Conservation (phyloP, 1,140 invertebrate species). For the Mactra quadrangularis region DNA sequence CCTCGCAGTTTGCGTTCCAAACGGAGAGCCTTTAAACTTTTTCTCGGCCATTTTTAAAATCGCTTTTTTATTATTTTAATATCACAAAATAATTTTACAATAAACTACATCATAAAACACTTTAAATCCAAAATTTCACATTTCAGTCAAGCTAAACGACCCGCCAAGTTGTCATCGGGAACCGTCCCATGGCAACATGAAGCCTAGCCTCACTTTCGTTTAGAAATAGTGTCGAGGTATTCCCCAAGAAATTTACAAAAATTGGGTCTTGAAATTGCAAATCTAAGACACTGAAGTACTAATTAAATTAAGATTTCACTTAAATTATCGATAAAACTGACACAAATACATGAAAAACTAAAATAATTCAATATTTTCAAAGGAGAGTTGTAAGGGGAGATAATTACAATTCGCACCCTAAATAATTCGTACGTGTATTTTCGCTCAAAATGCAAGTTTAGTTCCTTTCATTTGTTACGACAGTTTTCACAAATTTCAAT, state of each 20-base stretch:
- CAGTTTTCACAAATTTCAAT: no score
- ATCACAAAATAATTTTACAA: no score
- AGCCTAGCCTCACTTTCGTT: slow-evolving; percentile 35
- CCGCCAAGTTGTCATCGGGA: slow-evolving; percentile 68
- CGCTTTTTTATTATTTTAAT: background rate
- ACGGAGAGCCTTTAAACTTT: slow-evolving; percentile 79
- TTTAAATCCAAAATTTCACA: background rate
- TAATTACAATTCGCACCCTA: background rate
- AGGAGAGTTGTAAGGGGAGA: background rate
- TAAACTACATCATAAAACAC: background rate
- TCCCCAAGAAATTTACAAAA: background rate
- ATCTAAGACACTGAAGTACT: no score
- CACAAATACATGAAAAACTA: background rate
- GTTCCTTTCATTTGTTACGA: no score
- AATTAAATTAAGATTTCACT: no score
- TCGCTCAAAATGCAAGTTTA: no score
- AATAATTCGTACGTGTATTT: background rate
- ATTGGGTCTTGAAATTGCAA: no score
- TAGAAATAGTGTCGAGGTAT: background rate
- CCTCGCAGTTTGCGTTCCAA: slow-evolving; percentile 81
- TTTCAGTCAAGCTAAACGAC: slow-evolving; percentile 6
- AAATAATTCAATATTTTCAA: background rate
- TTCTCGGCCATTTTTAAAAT: slow-evolving; percentile 74
- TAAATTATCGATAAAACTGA: background rate
- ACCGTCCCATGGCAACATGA: slow-evolving; percentile 76